Evolutionary conservation across 2,113 vertebrate species (phyloP), one percentile per base, ranked within the genome.

Genomic region (Semicossyphus pulcher): DNA sequence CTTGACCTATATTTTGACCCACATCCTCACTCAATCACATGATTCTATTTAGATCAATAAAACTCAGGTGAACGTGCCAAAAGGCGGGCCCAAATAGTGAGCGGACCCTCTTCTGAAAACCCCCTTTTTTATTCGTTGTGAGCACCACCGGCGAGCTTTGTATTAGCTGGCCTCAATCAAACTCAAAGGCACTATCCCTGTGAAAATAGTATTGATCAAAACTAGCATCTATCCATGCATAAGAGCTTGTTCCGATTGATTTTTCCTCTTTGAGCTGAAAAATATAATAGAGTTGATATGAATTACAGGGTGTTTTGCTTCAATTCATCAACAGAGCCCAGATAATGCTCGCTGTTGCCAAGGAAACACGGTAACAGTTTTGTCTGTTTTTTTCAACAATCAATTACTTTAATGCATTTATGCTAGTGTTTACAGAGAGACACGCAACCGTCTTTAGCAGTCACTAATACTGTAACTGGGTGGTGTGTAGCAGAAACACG

Each of bases 321-420:
- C 93, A 92, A 92, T 96, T 95, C 93, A 93, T 96, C 94, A 93
- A 93, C 94, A 93, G 93, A 93, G 89, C 86, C 78, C 90, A 93
- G 94, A 95, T 95, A 95, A 92, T 94, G 91, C 93, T 93, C 65
- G 86, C 92, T 83, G 94, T 96, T 96, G 94, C 95, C 93, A 94
- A 82, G 92, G 95, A 84, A 96, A 95, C 94, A 85, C 85, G 91
- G 93, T 94, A 95, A 95, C 93, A 92, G 91, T 92, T 92, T 93
- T 93, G 93, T 92, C 93, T 95, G 92, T 95, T 96, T 94, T 96
- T 94, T 93, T 94, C 87, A 95, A 92, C 94, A 95, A 96, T 96
- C 94, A 95, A 95, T 96, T 95, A 95, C 94, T 93, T 94, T 93
- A 95, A 94, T 89, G 90, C 84, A 73, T 92, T 93, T 48, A 81